A percentile compares a stretch with the other conserved stretches of the same genome.
These are phyloP conservation scores for Dasysyrphus tricinctus DNA, from an alignment of 2,888 invertebrate species.

Conservation along the genomic window DNA sequence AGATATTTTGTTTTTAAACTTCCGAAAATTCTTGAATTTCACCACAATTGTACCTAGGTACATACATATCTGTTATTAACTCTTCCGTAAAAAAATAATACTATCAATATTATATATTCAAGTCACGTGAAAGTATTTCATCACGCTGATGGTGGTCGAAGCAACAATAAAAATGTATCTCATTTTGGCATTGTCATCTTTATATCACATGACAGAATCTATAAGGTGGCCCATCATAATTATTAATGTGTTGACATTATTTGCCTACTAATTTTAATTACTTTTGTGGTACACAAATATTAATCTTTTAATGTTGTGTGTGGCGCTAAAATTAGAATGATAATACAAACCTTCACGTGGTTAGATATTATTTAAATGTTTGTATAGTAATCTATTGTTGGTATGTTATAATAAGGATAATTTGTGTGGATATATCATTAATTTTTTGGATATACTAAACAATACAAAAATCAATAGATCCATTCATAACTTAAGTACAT, in stretches of 20 bases:
- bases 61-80: not conserved
- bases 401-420: not conserved
- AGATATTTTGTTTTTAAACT: not conserved
- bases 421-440: not conserved
- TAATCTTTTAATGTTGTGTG: not conserved
- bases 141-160: slow-evolving; percentile 47
- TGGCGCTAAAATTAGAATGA: slow-evolving; percentile 1
- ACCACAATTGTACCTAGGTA: not conserved
- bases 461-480: too few species aligned
- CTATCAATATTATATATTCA: not conserved
- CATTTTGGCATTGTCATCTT: slow-evolving; percentile 49
- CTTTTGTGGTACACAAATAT: not conserved
- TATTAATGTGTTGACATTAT: slow-evolving; percentile 45
- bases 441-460: too few species aligned
- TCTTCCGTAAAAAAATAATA: slow-evolving; percentile 3
- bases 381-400: not conserved
- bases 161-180: slow-evolving; percentile 28
- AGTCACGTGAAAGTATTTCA: slow-evolving; percentile 19
- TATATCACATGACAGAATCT: slow-evolving; percentile 41
- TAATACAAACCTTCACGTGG: not conserved
- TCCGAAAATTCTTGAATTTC: not conserved
- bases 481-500: too few species aligned
- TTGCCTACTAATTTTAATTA: slow-evolving; percentile 42
- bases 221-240: slow-evolving; percentile 13
- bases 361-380: not conserved